Evolutionary conservation across 1,140 invertebrate genomes (phyloP).

Genomic region (Panulirus ornatus): DNA sequence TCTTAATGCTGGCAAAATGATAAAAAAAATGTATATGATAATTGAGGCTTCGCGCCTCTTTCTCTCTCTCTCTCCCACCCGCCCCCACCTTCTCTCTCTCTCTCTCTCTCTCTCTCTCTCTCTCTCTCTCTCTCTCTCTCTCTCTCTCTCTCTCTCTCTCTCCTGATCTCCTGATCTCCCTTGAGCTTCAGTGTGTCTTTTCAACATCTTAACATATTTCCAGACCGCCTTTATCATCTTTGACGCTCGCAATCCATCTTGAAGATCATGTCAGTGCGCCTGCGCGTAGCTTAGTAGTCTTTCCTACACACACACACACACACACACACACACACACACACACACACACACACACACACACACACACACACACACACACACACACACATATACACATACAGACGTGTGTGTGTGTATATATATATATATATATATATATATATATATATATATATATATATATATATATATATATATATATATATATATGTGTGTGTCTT

Average conservation of each 20-base stretch:
- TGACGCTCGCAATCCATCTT: background rate
- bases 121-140: background rate
- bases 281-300: background rate
- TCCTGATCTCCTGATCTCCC: background rate
- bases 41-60: too few species aligned
- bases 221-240: background rate
- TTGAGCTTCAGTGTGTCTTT: slow-evolving; percentile 4
- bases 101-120: slow-evolving; percentile 22
- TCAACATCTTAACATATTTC: background rate
- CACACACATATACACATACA: background rate
- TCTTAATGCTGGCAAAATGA: background rate
- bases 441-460: background rate
- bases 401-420: too few species aligned
- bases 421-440: background rate
- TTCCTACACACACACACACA: background rate
- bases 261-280: background rate
- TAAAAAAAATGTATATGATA: too few species aligned
- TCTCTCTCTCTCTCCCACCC: too few species aligned
- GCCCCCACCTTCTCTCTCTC: too few species aligned
- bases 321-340: background rate
- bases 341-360: background rate
- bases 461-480: slow-evolving; percentile 19
- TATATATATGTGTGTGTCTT: background rate
- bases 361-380: background rate
- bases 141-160: background rate